A percentile compares a stretch with the other conserved stretches of the same genome.
phyloP scores from a whole-genome alignment of 1,140 invertebrate genomes.

The Cotesia typhae region DNA sequence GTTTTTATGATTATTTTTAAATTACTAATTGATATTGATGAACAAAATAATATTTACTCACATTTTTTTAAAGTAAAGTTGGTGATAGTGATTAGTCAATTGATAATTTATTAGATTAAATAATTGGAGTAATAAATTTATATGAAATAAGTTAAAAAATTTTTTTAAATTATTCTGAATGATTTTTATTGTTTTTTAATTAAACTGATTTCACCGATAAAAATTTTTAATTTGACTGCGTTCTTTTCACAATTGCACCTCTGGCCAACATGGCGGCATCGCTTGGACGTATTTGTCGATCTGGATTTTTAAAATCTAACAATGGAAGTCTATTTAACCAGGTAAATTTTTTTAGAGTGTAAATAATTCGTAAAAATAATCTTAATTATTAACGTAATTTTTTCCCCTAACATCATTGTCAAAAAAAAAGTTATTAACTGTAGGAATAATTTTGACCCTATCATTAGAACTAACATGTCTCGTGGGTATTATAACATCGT shows the following conservation, averaged over 20 bases:
- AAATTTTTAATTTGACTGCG: conserved; percentile 43
- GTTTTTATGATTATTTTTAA: neutral
- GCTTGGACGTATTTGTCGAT: conserved; percentile 82
- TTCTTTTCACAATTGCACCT: conserved; percentile 51
- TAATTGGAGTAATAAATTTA: too few species aligned
- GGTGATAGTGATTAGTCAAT: too few species aligned
- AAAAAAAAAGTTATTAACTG: neutral
- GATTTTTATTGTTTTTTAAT: neutral
- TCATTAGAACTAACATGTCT: conserved; percentile 17
- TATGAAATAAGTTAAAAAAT: too few species aligned
- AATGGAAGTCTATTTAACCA: conserved; percentile 64
- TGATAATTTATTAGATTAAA: too few species aligned
- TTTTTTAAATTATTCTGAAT: too few species aligned
- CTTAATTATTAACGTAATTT: neutral
- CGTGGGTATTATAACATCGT: conserved; percentile 57
- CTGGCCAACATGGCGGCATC: conserved; percentile 81
- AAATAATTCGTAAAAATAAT: conserved; percentile 2
- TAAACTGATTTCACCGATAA: neutral
- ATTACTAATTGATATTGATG: neutral
- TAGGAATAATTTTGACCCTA: neutral
- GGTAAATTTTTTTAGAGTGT: conserved; percentile 56
- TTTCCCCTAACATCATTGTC: neutral
- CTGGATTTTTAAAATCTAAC: conserved; percentile 75
- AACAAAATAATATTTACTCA: conserved; percentile 1
- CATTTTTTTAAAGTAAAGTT: neutral